Conservation (phyloP, 2,113 vertebrate genomes). For the Sinocyclocheilus grahami region DNA sequence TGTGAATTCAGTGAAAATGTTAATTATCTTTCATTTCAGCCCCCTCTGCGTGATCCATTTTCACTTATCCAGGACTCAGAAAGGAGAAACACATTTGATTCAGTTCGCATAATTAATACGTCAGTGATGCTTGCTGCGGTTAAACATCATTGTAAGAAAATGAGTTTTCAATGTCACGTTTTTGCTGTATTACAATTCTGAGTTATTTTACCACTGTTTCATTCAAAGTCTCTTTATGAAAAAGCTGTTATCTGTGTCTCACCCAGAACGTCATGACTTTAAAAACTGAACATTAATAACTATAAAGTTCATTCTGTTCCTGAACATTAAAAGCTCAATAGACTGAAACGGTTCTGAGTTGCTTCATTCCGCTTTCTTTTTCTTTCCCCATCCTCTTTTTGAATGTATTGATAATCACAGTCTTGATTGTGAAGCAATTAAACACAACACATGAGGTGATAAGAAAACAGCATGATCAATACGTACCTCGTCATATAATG, state of each 20-base stretch:
- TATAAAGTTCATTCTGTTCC: neutral
- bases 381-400: neutral
- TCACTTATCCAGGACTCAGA: neutral
- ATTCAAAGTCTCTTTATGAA: neutral
- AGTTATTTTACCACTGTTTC: neutral
- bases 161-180: neutral
- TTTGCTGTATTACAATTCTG: neutral
- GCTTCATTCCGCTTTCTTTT: neutral
- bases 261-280: neutral
- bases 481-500: neutral
- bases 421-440: neutral
- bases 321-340: neutral
- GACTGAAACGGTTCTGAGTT: neutral
- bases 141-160: neutral
- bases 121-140: neutral
- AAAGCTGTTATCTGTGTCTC: neutral
- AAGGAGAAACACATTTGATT: neutral
- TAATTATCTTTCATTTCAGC: neutral
- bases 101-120: neutral
- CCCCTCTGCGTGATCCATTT: neutral
- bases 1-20: neutral
- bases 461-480: constrained; percentile 18
- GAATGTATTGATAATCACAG: neutral
- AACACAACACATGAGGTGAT: neutral
- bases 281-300: constrained; percentile 1